These are phyloP conservation scores for Sinotaia quadrata DNA, from an alignment of 2,888 invertebrate genomes.

Conservation along the genomic window DNA sequence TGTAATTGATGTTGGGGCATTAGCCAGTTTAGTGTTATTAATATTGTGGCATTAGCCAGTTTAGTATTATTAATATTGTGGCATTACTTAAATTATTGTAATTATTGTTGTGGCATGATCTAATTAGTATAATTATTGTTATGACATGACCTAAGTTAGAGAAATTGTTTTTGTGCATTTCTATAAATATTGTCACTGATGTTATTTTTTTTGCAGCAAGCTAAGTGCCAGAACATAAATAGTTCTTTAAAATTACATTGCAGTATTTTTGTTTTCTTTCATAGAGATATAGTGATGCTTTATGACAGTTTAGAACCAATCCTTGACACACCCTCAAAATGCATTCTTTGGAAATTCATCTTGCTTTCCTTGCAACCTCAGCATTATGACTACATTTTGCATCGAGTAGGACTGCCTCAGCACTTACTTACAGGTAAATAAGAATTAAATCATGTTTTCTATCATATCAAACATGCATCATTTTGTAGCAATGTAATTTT, in stretches of 20 bases:
- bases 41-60: no score
- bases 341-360: constrained; percentile 67
- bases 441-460: no score
- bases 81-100: no score
- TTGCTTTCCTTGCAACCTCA: constrained; percentile 56
- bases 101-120: no score
- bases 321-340: constrained; percentile 69
- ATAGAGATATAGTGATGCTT: constrained; percentile 50
- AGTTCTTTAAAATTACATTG: not conserved
- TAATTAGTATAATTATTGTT: no score
- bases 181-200: not conserved
- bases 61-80: no score
- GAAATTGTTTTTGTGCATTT: no score
- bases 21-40: no score
- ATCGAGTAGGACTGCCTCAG: constrained; percentile 54
- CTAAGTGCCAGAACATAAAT: not conserved
- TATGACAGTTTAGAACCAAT: constrained; percentile 52
- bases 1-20: no score
- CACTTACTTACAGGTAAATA: constrained; percentile 51
- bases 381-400: constrained; percentile 64
- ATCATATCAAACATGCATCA: no score
- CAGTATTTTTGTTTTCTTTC: not conserved
- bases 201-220: not conserved
- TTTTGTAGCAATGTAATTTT: no score
- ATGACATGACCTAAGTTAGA: no score